Base-by-base conservation (phyloP, 2,888 invertebrate genomes). In the Drepana falcataria region DNA sequence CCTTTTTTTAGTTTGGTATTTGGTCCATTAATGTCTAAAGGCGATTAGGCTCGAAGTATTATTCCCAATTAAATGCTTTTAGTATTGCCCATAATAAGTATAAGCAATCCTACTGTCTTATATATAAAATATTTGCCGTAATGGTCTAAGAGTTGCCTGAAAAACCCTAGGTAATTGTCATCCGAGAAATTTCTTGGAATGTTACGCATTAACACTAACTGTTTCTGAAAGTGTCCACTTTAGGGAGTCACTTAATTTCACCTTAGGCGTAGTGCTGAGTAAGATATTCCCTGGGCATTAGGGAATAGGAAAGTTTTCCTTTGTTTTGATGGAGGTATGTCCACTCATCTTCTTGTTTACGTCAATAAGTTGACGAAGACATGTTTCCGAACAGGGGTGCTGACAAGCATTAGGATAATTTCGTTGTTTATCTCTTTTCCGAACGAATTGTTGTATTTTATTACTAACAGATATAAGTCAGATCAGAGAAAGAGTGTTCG, bases 181-280 rank as follows among this genome's bases (percentile, higher is more conserved):
- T 65, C 66, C 59, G 64, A 64, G 63, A 65, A 65, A 72, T 71
- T 69, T 67, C 64, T 59, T 58, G 68, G 75, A 79, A 79, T 78
- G 75, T 72, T 64, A 48, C 59, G 73, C 74, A 77, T 80, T 79
- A 81, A 68, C 74, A 68, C 69, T 79, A 74, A 79, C 73, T 69
- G 73, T 69, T 67, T 63, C 65, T 66, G 73, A 69, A 71, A 74
- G 69, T 75, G 71, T 71, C 71, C 68, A 69, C 73, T 73, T 68
- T 55, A 54, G 66, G 67, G 73, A 73, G 69, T 73, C 68, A 68
- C 69, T 75, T 81, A 71, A 77, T 78, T 80, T 72, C 67, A 63
- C 67, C 65, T 70, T 64, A 72, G 70, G 66, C 65, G 68, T 9
- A 44, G 44, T 44, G 44, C 44, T 44, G 44, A 44, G 44, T 44